These are phyloP conservation scores for Decapterus maruadsi DNA, from an alignment of 2,797 vertebrate genomes.

Conservation along the genomic window DNA sequence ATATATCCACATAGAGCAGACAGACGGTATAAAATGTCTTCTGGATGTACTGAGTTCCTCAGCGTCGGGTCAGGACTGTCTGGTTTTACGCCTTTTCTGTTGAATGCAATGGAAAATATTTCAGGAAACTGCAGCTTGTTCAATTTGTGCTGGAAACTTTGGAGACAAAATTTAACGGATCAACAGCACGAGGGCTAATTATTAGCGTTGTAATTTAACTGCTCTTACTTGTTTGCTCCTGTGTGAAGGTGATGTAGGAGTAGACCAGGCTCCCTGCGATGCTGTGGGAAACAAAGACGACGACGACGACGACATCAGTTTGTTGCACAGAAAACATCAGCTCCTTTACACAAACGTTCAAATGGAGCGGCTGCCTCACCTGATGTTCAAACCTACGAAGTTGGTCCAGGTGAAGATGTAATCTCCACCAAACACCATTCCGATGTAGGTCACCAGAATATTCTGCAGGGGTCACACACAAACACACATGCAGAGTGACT, in stretches of 20 bases:
- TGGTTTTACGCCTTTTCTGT: slow-evolving; percentile 70
- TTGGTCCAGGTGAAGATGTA: slow-evolving; percentile 99
- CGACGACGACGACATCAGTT: not conserved
- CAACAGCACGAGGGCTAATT: not conserved
- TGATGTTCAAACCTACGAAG: slow-evolving; percentile 97
- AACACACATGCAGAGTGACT: not conserved
- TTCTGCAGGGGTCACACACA: slow-evolving; percentile 84
- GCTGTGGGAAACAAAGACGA: slow-evolving; percentile 75
- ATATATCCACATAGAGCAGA: not conserved
- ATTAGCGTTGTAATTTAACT: slow-evolving; percentile 35
- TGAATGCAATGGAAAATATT: slow-evolving; percentile 26
- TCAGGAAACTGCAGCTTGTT: not conserved
- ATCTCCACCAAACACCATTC: slow-evolving; percentile 98
- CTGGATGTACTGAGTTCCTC: not conserved
- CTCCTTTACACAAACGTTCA: too few species aligned
- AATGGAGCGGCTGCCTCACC: slow-evolving; percentile 78
- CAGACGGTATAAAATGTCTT: not conserved
- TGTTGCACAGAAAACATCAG: not conserved
- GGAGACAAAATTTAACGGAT: not conserved
- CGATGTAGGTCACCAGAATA: slow-evolving; percentile 96
- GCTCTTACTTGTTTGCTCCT: slow-evolving; percentile 90
- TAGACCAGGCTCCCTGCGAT: slow-evolving; percentile 97
- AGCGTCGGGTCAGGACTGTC: not conserved
- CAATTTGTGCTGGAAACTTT: not conserved
- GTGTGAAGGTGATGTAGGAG: slow-evolving; percentile 95